Base-by-base conservation (phyloP, 1,140 invertebrate species). In the Drosophila ogumai region DNA sequence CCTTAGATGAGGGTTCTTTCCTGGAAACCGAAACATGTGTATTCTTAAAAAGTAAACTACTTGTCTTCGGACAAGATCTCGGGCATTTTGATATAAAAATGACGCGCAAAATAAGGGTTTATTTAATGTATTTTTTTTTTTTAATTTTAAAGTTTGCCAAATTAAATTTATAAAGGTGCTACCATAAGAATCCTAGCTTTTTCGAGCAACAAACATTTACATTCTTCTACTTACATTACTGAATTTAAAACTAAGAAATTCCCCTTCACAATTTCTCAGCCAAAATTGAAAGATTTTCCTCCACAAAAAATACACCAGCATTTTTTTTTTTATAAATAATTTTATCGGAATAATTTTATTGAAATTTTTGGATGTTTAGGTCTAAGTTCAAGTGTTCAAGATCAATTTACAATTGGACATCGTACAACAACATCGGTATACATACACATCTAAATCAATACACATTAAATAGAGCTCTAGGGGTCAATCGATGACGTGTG, bases 361-460 rank as follows among this genome's bases (percentile, higher is more conserved):
- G 77, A 78, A 81, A 63, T 79, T 69, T 55, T 46, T 69, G 52
- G 52, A 75, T 82, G n/a, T 60, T 84, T 74, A 60, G 72, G 79
- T 79, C 84, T 87, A 87, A 50, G 68, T 64, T 55, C 36, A 55
- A 55, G 44, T 84, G 54, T 72, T 73, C 55, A 75, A 90, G 81
- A 90, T 88, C 81, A 88, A 88, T 88, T 88, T 88, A 88, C 85
- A 88, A 81, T 85, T 85, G 77, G 85, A 88, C 85, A 88, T 90
- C 75, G 85, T 88, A 85, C 86, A 88, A 88, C 85, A 88, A 88
- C 73, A 90, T 88, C 81, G 64, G 75, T 90, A 81, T 65, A 79
- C 66, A 55, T 38, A 57, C 49, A 77, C 49, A 77, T 58, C 55
- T 75, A 64, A 54, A 54, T 55, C 64, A 81, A 81, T 82, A 80